phyloP scores from a whole-genome alignment of 2,113 vertebrate genomes.

The Dasypus novemcinctus region DNA sequence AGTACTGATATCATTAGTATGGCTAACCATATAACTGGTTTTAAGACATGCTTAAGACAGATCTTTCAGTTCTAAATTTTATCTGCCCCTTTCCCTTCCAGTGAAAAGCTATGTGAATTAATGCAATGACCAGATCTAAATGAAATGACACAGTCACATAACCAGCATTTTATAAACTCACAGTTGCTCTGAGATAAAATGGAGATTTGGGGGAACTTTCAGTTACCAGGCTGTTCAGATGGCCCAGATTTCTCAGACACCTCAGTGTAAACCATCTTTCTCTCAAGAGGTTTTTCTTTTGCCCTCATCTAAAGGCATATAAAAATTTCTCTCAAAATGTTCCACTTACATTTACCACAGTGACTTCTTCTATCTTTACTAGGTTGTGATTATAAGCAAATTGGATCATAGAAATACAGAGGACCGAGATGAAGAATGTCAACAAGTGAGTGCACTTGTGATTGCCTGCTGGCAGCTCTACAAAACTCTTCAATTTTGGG shows the following conservation, averaged over 20 bases:
- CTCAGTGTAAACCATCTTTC: background rate
- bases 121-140: background rate
- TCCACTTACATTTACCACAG: background rate
- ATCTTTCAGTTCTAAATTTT: background rate
- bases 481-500: background rate
- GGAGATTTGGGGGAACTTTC: background rate
- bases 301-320: background rate
- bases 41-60: conserved; percentile 10
- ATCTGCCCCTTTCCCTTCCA: background rate
- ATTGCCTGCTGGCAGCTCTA: background rate
- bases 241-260: background rate
- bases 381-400: background rate
- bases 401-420: background rate
- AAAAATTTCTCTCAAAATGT: conserved; percentile 13
- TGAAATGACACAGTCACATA: background rate
- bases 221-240: background rate
- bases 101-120: background rate
- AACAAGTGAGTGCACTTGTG: background rate
- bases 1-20: background rate
- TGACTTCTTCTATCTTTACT: background rate
- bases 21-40: background rate
- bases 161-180: background rate
- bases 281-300: conserved; percentile 9
- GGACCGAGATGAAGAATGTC: background rate
- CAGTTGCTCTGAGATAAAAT: background rate